Conservation (phyloP, 2,797 vertebrate genomes). For the Hydrophis major region DNA sequence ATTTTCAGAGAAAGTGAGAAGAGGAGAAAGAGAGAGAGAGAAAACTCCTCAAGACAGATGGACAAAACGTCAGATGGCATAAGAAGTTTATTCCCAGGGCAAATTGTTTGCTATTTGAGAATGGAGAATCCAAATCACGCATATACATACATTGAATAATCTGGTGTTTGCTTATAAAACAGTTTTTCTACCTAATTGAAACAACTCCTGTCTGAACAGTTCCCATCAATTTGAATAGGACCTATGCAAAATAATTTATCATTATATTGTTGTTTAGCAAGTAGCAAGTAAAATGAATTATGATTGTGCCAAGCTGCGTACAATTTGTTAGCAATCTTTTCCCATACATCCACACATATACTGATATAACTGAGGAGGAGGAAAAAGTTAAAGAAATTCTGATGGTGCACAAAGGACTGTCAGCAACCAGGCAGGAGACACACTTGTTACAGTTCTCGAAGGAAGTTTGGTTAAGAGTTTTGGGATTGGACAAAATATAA, state of each 20-base stretch:
- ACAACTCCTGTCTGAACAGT: background rate
- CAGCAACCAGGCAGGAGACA: background rate
- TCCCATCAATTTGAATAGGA: too few species aligned
- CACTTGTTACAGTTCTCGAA: background rate
- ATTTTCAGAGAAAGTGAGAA: conserved; percentile 59
- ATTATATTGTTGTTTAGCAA: background rate
- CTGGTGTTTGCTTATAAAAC: background rate
- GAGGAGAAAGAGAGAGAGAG: conserved; percentile 27
- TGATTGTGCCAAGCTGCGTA: background rate
- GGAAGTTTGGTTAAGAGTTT: background rate
- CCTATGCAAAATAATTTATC: background rate
- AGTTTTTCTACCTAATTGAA: background rate
- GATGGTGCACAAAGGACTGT: background rate
- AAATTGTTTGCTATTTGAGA: background rate
- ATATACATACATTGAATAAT: background rate
- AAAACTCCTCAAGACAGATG: background rate
- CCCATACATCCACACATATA: background rate
- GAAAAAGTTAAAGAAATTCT: background rate
- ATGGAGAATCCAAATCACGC: background rate
- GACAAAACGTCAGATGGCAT: background rate
- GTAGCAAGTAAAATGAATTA: background rate
- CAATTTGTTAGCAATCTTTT: background rate
- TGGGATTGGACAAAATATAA: background rate
- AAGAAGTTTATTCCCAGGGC: background rate
- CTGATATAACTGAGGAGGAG: background rate